Base-by-base conservation (phyloP, 2,113 vertebrate genomes). In the Zosterops lateralis region DNA sequence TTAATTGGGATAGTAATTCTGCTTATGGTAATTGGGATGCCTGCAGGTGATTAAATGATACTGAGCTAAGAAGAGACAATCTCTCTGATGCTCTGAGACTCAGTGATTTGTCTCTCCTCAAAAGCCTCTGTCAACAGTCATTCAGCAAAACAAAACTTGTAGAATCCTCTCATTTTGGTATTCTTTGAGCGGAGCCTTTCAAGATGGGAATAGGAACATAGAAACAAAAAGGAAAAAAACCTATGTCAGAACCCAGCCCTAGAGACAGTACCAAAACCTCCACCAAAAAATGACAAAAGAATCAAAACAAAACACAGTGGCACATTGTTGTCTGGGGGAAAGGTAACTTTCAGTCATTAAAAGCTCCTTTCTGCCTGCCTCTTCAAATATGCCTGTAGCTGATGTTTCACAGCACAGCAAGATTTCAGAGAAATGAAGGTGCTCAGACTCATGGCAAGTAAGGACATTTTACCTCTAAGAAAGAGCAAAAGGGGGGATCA, bases 1-100 rank as follows among this genome's bases (percentile, higher is more conserved):
- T 97, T 97, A 97, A 97, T 97, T 97, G 96, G 96, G 93, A 96
- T 95, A 95, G 93, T 96, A 97, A 97, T 97, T 96, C 94, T 96
- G 93, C 95, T 96, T 96, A 95, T 94, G 84, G 94, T 97, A 97
- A 97, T 96, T 97, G 96, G 93, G 92, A 96, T 96, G 96, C 96
- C 95, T 96, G 94, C 95, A 97, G 97, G 96, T 97, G 96, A 97
- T 97, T 97, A 97, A 97, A 96, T 56, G 86, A 87, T 95, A 95
- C 84, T 82, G 91, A 96, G 91, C 89, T 84, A 93, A 92, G 93
- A 91, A 79, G 90, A 96, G 58, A 76, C 65, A 70, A 71, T 94
- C 91, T 96, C 95, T 73, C 57, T 40, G 84, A 96, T 88, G 92
- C 90, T 95, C 81, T 54, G 89, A 96, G 84, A 25, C 87, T 62